Base-by-base conservation (phyloP, 92 coral and sea anemone species). In the Nematostella vectensis region DNA sequence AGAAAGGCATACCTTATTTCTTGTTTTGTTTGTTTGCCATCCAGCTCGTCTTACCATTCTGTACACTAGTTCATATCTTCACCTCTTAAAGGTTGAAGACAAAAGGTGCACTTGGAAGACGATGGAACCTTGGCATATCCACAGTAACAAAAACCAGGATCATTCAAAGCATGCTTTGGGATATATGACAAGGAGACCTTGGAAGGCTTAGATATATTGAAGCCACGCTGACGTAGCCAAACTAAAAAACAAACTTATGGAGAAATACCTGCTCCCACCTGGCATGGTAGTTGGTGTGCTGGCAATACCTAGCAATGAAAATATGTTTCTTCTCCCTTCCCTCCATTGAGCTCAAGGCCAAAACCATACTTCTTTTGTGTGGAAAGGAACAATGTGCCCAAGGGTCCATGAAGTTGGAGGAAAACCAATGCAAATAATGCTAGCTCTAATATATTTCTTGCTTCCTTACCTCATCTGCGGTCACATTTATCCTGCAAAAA, bases 291-390 rank as follows among this genome's bases (percentile, higher is more conserved):
- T 18, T 11, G 20, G 70, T 61, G 42, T 75, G 68, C 55, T 59
- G 25, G 28, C 77, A 48, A 39, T 50, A 75, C 37, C 50, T 59
- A 2, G 77, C 64, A 48, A 75, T 61, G n/a, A 57, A 55, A 1
- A 56, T 52, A 53, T 74, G 81, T 42, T 74, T 74, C 9, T 76
- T 69, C 50, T 69, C 77, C 33, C 82, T 50, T 16, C 82, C 82
- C 36, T 75, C 82, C 82, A 75, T 68, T 0, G 82, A 75, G 56
- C 60, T 75, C 3, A 75, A 62, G 0, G 55, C 70, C 20, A 75
- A 48, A 42, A 69, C 82, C 70, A 75, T 48, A 25, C 59, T 18
- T 68, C 70, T 55, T 25, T 52, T n/a, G 63, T 47, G 48, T 75
- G 82, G 28, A 19, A 58, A 19, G 82, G 82, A 31, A 75, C 65